phyloP scores from a whole-genome alignment of 2,888 invertebrate species.

The Pollenia angustigena region DNA sequence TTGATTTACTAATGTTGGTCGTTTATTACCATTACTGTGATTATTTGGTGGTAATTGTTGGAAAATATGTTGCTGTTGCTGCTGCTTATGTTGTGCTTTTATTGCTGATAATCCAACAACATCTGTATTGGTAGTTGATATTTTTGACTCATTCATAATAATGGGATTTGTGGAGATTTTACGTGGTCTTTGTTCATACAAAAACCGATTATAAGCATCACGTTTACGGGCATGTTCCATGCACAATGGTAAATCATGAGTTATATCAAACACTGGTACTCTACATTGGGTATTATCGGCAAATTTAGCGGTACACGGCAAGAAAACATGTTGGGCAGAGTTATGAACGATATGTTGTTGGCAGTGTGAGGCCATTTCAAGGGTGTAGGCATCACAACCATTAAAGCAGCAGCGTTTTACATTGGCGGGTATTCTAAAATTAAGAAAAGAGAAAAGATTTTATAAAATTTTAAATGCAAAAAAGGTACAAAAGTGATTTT shows the following conservation, averaged over 20 bases:
- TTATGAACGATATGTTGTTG: slow-evolving; percentile 93
- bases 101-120: neutral
- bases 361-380: slow-evolving; percentile 89
- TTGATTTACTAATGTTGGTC: slow-evolving; percentile 55
- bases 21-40: slow-evolving; percentile 51
- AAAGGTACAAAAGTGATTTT: neutral
- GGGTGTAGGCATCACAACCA: slow-evolving; percentile 79
- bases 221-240: slow-evolving; percentile 93
- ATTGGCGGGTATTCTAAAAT: slow-evolving; percentile 70
- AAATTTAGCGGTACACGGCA: slow-evolving; percentile 92
- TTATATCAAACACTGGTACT: slow-evolving; percentile 91
- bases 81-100: slow-evolving; percentile 78
- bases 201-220: slow-evolving; percentile 91
- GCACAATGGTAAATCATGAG: slow-evolving; percentile 93
- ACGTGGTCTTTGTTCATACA: slow-evolving; percentile 88
- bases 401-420: slow-evolving; percentile 80
- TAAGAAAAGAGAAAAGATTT: slow-evolving; percentile 1
- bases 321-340: slow-evolving; percentile 92
- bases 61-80: slow-evolving; percentile 72
- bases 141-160: slow-evolving; percentile 80
- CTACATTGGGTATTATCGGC: slow-evolving; percentile 91
- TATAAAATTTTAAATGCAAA: neutral
- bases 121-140: slow-evolving; percentile 33
- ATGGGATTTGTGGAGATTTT: slow-evolving; percentile 81
- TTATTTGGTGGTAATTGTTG: slow-evolving; percentile 51